These are phyloP conservation scores for Apis florea DNA, from an alignment of 1,140 invertebrate genomes.

Conservation along the genomic window DNA sequence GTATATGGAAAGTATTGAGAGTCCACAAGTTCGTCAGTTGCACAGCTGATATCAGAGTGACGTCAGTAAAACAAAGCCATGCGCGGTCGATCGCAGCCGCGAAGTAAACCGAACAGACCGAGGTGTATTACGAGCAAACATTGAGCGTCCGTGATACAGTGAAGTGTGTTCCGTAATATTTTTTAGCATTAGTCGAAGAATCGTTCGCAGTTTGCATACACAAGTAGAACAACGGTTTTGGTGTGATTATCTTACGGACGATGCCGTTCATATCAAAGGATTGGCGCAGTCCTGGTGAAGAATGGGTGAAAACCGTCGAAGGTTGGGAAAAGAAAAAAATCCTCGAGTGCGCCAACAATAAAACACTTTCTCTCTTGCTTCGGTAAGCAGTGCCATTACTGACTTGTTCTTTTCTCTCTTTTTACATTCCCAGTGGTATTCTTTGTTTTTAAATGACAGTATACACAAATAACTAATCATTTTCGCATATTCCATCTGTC, in stretches of 20 bases:
- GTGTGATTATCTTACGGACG: not conserved
- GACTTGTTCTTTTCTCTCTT: not conserved
- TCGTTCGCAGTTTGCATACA: not conserved
- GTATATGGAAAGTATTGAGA: not conserved
- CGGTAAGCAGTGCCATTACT: conserved; percentile 68
- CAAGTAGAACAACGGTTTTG: not conserved
- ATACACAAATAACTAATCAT: not conserved
- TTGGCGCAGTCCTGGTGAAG: conserved; percentile 97
- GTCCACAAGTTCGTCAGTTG: conserved; percentile 17
- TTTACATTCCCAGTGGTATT: not conserved
- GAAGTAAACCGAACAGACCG: conserved; percentile 36
- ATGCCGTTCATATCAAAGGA: conserved; percentile 98
- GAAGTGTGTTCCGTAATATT: conserved; percentile 38
- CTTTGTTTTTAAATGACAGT: conserved; percentile 42
- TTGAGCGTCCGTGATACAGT: conserved; percentile 52
- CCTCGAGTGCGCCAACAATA: conserved; percentile 86
- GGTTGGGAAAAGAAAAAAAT: conserved; percentile 98
- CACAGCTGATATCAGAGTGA: conserved; percentile 73
- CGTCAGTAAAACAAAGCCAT: conserved; percentile 79
- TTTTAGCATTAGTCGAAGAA: not conserved
- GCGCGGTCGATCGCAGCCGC: conserved; percentile 70
- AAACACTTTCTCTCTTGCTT: conserved; percentile 77
- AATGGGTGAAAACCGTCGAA: conserved; percentile 98
- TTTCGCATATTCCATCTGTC: conserved; percentile 1
- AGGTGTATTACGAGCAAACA: conserved; percentile 37